Conservation (phyloP, 1,140 invertebrate species). For the Drosophila kurseongensis region DNA sequence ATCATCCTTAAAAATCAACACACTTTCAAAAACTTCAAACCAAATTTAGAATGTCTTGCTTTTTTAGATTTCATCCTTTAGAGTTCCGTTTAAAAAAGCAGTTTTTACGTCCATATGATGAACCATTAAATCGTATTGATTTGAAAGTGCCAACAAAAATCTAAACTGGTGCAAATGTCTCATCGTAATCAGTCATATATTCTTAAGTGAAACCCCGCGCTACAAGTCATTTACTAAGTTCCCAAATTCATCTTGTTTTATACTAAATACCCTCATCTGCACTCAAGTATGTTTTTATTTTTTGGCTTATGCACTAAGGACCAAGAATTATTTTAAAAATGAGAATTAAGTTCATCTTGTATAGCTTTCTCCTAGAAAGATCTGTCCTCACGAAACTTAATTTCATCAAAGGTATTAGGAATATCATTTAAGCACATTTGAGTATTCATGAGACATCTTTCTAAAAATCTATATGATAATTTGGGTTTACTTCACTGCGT, state of each 20-base stretch:
- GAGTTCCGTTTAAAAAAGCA: slow-evolving; percentile 19
- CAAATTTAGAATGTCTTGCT: slow-evolving; percentile 9
- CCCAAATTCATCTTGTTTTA: slow-evolving; percentile 78
- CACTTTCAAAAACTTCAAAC: slow-evolving; percentile 1
- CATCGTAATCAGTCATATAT: slow-evolving; percentile 62
- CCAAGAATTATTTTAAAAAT: slow-evolving; percentile 82
- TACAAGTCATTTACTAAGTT: slow-evolving; percentile 77
- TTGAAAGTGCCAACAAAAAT: slow-evolving; percentile 9
- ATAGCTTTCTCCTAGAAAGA: too few species aligned
- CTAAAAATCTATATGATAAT: too few species aligned
- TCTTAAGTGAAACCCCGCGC: slow-evolving; percentile 84
- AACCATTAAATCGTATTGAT: slow-evolving; percentile 18
- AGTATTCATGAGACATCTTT: too few species aligned
- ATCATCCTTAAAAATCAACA: not conserved
- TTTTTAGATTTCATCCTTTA: slow-evolving; percentile 27
- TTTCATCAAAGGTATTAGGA: too few species aligned
- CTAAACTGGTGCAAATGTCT: slow-evolving; percentile 19
- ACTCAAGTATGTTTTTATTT: slow-evolving; percentile 81
- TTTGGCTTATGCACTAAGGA: slow-evolving; percentile 75
- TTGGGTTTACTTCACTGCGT: too few species aligned
- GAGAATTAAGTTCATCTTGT: slow-evolving; percentile 74
- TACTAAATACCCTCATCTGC: slow-evolving; percentile 79
- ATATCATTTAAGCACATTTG: too few species aligned
- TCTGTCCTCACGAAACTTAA: too few species aligned
- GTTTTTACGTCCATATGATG: slow-evolving; percentile 27